These are phyloP conservation scores for Erebia palarica DNA, from an alignment of 2,888 invertebrate genomes.

Conservation along the genomic window DNA sequence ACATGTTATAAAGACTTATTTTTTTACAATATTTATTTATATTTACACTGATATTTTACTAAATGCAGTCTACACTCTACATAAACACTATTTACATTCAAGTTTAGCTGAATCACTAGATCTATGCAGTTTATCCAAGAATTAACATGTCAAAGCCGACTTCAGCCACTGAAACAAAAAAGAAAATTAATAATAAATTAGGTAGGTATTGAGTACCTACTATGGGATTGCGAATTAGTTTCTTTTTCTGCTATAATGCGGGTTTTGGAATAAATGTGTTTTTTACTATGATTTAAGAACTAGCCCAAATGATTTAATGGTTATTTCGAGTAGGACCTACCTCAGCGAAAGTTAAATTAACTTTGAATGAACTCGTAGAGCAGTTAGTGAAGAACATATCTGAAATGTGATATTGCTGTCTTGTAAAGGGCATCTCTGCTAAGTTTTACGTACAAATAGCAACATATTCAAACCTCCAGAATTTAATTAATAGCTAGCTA, in stretches of 20 bases:
- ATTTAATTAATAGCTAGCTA: background rate
- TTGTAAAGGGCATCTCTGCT: conserved; percentile 7
- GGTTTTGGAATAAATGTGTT: too few relatives aligned
- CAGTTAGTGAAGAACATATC: conserved; percentile 87
- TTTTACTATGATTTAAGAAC: too few relatives aligned
- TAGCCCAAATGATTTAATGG: background rate
- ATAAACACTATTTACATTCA: conserved; percentile 13
- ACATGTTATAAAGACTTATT: background rate
- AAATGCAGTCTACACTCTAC: conserved; percentile 11
- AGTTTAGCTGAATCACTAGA: background rate
- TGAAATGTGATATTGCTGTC: conserved; percentile 46
- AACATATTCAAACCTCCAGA: background rate
- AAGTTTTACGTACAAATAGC: background rate
- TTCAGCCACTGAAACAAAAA: conserved; percentile 87
- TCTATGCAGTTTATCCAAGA: conserved; percentile 21
- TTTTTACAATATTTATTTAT: conserved; percentile 9
- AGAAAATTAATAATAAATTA: conserved; percentile 7
- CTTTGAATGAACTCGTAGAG: conserved; percentile 89
- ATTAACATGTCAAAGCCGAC: conserved; percentile 86
- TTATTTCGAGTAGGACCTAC: conserved; percentile 68
- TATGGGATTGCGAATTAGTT: too few relatives aligned
- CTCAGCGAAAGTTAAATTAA: conserved; percentile 91
- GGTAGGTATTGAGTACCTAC: too few relatives aligned
- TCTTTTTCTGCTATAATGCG: too few relatives aligned
- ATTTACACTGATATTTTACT: conserved; percentile 15